These are phyloP conservation scores for Etheostoma spectabile DNA, from an alignment of 2,113 vertebrate species.

Conservation along the genomic window DNA sequence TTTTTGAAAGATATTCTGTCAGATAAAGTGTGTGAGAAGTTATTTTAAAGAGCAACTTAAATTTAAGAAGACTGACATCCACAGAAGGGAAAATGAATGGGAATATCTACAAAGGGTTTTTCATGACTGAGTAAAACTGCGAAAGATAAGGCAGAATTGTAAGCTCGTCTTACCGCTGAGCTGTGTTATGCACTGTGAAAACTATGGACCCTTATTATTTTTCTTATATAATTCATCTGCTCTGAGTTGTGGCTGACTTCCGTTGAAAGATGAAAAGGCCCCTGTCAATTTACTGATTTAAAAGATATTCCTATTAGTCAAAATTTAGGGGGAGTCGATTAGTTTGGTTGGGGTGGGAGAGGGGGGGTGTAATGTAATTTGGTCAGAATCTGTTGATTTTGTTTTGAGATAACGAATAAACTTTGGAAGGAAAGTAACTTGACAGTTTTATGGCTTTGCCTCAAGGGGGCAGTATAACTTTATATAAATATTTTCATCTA, in stretches of 20 bases:
- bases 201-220: slow-evolving; percentile 43
- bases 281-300: slow-evolving; percentile 51
- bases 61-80: slow-evolving; percentile 11
- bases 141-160: slow-evolving; percentile 21
- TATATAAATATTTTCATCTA: not conserved
- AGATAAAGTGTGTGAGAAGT: slow-evolving; percentile 16
- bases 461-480: slow-evolving; percentile 72
- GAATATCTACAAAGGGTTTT: slow-evolving; percentile 10
- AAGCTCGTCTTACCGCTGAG: slow-evolving; percentile 31
- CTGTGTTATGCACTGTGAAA: slow-evolving; percentile 57
- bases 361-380: slow-evolving; percentile 47
- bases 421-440: slow-evolving; percentile 36
- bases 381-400: slow-evolving; percentile 50
- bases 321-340: slow-evolving; percentile 34
- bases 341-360: slow-evolving; percentile 9
- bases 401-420: slow-evolving; percentile 64
- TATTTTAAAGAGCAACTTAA: not conserved
- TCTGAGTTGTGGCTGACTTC: slow-evolving; percentile 36
- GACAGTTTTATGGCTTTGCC: slow-evolving; percentile 36
- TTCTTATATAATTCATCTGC: slow-evolving; percentile 43
- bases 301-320: slow-evolving; percentile 56
- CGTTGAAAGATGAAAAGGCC: slow-evolving; percentile 47
- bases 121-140: slow-evolving; percentile 5
- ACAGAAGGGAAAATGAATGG: not conserved
- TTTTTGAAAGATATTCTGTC: slow-evolving; percentile 7